Conservation (phyloP, 2,888 invertebrate genomes). For the Pseudoips prasinana region DNA sequence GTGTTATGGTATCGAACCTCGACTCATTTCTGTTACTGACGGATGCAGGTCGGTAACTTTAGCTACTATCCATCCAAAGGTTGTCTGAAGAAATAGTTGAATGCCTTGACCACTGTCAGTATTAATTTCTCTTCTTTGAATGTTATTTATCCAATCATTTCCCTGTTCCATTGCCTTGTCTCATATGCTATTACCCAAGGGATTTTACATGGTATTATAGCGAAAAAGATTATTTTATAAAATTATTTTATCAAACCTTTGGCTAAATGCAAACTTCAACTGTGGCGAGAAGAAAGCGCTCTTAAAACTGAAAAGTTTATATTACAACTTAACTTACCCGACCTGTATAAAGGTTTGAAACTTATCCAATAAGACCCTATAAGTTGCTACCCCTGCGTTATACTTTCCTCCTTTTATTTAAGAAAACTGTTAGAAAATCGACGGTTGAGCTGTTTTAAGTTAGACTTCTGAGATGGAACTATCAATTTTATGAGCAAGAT, state of each 20-base stretch:
- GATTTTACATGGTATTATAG: no score
- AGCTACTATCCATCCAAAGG: no score
- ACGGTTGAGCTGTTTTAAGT: slow-evolving; percentile 19
- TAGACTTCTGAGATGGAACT: slow-evolving; percentile 12
- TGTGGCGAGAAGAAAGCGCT: slow-evolving; percentile 40
- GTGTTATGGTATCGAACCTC: no score
- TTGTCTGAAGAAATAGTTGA: no score
- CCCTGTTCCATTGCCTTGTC: no score
- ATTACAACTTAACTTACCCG: slow-evolving; percentile 64
- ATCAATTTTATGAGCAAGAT: slow-evolving; percentile 21
- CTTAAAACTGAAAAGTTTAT: slow-evolving; percentile 61
- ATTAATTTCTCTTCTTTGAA: no score
- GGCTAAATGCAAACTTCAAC: slow-evolving; percentile 35
- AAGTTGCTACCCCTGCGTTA: slow-evolving; percentile 40
- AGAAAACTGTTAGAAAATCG: slow-evolving; percentile 37
- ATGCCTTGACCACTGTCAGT: no score
- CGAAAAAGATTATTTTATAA: no score
- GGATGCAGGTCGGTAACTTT: no score
- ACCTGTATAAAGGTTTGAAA: slow-evolving; percentile 60
- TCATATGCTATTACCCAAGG: no score
- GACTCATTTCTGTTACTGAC: no score
- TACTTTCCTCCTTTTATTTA: slow-evolving; percentile 43
- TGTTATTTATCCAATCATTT: no score
- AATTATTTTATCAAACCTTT: slow-evolving; percentile 30
- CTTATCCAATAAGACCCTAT: slow-evolving; percentile 70